Evolutionary conservation across 2,888 invertebrate genomes (phyloP).

Genomic region (Melieria picta): DNA sequence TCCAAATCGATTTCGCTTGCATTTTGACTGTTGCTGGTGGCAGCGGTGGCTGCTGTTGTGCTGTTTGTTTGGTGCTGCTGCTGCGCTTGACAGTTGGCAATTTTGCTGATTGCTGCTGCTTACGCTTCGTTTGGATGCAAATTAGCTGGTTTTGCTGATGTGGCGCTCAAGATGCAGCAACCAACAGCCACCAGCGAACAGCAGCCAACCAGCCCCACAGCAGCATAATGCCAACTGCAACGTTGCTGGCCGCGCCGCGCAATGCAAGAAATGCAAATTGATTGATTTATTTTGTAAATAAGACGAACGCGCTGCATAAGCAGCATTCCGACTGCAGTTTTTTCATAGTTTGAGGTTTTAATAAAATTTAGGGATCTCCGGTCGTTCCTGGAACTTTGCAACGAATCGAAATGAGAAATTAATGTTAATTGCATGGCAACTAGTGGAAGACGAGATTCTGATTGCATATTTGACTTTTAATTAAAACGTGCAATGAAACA

Average conservation of each 20-base stretch:
- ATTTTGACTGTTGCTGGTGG: slow-evolving; percentile 51
- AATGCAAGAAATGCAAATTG: slow-evolving; percentile 36
- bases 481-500: too few species aligned
- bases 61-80: neutral
- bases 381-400: too few species aligned
- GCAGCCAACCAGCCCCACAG: neutral
- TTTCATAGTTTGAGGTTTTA: too few species aligned
- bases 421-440: too few species aligned
- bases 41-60: slow-evolving; percentile 43
- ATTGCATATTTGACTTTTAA: too few species aligned
- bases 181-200: neutral
- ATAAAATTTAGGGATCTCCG: too few species aligned
- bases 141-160: slow-evolving; percentile 22
- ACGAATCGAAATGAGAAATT: too few species aligned
- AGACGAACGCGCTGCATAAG: slow-evolving; percentile 12
- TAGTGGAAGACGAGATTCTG: too few species aligned
- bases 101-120: slow-evolving; percentile 7
- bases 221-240: slow-evolving; percentile 22
- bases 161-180: slow-evolving; percentile 7
- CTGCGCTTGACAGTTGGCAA: neutral
- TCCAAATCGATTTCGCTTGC: slow-evolving; percentile 57
- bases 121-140: slow-evolving; percentile 31
- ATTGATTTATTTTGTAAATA: slow-evolving; percentile 37
- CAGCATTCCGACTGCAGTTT: too few species aligned
- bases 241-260: neutral